Evolutionary conservation across 1,140 invertebrate genomes (phyloP), one percentile per base, ranked within the genome.

Genomic region (Formica selysi): DNA sequence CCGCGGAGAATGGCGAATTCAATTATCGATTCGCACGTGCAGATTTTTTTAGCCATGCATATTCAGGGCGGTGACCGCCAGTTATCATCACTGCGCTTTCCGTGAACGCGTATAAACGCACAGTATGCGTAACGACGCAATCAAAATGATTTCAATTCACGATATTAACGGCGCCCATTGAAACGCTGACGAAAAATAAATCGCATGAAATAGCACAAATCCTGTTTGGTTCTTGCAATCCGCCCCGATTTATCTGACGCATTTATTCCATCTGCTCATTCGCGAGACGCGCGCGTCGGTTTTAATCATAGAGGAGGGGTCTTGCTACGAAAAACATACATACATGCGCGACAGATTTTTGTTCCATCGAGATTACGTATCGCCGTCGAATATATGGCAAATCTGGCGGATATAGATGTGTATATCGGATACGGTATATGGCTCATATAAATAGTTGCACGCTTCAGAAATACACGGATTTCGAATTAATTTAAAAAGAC

Each of bases 11-110:
- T 76, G 71, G 68, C 51, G 80, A 76, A 87, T 87, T 62, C 80
- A 87, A 87, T 87, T 87, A 87, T 73, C 71, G 80, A 87, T 76
- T 87, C 71, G 80, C 86, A 85, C 86, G 86, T 74, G 86, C 86
- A 85, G 48, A 87, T 87, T 87, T 48, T 48, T 51, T 87, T 83
- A 68, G 44, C 70, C 80, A 87, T 87, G 86, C 86, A 87, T 87
- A 87, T 87, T 87, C 86, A 87, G 70, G 64, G 38, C 68, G 44
- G 67, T 80, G 80, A 87, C 41, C 68, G 70, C 36, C 81, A 54
- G 80, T 87, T 87, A 87, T 84, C 85, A 68, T 86, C 85, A 54
- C 67, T 83, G 79, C 76, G 76, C 76, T 86, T 81, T 81, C 48
- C 61, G 54, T 51, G 62, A 26, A 26, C 62, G 59, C 51, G 48